These are phyloP conservation scores for Diachasma alloeum DNA, from an alignment of 1,140 invertebrate species.

Conservation along the genomic window DNA sequence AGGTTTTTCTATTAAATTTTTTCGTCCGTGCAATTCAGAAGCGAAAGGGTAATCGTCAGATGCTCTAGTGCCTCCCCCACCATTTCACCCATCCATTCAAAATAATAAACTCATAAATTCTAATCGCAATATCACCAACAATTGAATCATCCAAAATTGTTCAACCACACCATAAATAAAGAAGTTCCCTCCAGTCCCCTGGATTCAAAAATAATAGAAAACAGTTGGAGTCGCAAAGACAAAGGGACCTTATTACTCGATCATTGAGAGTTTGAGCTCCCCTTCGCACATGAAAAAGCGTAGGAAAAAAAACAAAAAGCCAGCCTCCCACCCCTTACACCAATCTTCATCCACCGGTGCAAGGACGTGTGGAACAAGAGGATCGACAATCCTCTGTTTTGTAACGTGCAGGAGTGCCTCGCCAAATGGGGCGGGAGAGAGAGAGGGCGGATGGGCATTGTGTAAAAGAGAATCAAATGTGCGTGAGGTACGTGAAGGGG, in stretches of 20 bases:
- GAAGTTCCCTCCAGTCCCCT: neutral
- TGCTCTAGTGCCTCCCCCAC: too few relatives aligned
- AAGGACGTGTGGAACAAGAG: conserved; percentile 1
- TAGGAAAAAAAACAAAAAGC: conserved; percentile 13
- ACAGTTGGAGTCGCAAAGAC: conserved; percentile 38
- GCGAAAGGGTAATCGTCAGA: too few relatives aligned
- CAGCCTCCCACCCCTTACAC: conserved; percentile 3
- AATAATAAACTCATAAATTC: too few relatives aligned
- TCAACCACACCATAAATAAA: neutral
- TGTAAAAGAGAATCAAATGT: neutral
- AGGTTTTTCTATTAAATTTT: too few relatives aligned
- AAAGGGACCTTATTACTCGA: conserved; percentile 49
- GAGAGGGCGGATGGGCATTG: neutral
- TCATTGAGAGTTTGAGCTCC: conserved; percentile 14
- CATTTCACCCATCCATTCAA: too few relatives aligned
- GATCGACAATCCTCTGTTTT: neutral
- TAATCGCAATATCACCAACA: neutral
- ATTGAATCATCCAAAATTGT: neutral
- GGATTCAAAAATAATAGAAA: conserved; percentile 9
- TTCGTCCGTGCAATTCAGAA: too few relatives aligned
- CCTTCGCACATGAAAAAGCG: neutral
- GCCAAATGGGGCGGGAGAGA: neutral
- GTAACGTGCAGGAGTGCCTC: neutral
- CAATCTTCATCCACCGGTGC: neutral
- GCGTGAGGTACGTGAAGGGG: neutral